Base-by-base conservation (phyloP, 2,113 vertebrate species). In the Oryzias curvinotus region DNA sequence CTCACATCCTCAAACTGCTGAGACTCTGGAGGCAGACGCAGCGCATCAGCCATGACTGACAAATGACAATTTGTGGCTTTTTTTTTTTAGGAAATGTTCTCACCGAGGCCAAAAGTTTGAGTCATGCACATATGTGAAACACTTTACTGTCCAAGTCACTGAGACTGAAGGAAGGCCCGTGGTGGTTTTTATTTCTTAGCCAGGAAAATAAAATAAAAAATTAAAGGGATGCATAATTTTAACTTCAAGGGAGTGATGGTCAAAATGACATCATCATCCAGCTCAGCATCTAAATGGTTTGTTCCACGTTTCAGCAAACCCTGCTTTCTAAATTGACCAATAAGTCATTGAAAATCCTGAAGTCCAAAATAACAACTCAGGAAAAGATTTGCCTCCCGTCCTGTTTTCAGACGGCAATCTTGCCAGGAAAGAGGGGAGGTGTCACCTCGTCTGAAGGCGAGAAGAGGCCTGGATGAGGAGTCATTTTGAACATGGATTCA, bases 61-160 rank as follows among this genome's bases (percentile, higher is more conserved):
- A 61, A 45, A 48, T 0, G 4, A 4, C n/a, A 30, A 18, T 17
- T 68, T 7, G 3, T 46, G 55, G 50, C 0, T 1, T 41, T 21
- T 25, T 21, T 25, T 1, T 45, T 21, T 25, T 57, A 53, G 57
- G 67, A 76, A 61, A 62, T 0, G 4, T 50, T 63, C 54, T 64
- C 54, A 15, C 51, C 2, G 16, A 12, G 15, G 42, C 55, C 51
- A 64, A 43, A 26, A 14, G 8, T 51, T 51, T 64, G 21, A 57
- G 30, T 58, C 43, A 49, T 23, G 30, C 69, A 49, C 1, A 28
- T 68, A 59, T 68, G 71, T 50, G 46, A 30, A 74, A 54, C 23
- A 12, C 10, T 47, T 47, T 42, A 23, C 13, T 18, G 41, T 15
- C 2, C 43, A 14, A 30, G 53, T 52, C 42, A 25, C 28, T 26